Conservation (phyloP, 2,888 invertebrate genomes). For the Coecobrya sp. region DNA sequence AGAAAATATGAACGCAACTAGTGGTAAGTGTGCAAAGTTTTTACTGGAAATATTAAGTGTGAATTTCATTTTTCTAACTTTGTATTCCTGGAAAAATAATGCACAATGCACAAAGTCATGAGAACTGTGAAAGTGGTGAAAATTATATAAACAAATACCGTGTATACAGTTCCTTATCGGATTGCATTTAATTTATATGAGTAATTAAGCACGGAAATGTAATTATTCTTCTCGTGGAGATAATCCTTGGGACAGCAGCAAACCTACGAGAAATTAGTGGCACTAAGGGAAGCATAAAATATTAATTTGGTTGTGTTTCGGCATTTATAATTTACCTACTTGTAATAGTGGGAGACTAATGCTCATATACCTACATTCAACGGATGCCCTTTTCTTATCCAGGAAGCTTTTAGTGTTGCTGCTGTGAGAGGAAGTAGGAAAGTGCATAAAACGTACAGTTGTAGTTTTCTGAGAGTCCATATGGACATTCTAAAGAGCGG, state of each 20-base stretch:
- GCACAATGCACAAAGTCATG: too few species aligned
- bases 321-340: background rate
- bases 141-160: background rate
- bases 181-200: background rate
- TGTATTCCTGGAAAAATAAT: background rate
- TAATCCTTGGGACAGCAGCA: background rate
- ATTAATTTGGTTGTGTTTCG: background rate
- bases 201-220: background rate
- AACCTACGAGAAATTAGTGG: background rate
- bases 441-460: background rate
- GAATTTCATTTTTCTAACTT: background rate
- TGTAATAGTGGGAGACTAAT: background rate
- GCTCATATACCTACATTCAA: background rate
- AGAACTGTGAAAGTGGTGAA: background rate
- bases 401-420: background rate
- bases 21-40: conserved; percentile 75
- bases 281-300: conserved; percentile 9
- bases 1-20: conserved; percentile 83
- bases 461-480: background rate
- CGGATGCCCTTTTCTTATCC: background rate
- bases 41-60: background rate
- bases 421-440: background rate
- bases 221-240: background rate
- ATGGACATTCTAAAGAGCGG: conserved; percentile 16
- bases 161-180: background rate